phyloP scores from a whole-genome alignment of 2,888 invertebrate genomes.

The Tryphoninae sp. region DNA sequence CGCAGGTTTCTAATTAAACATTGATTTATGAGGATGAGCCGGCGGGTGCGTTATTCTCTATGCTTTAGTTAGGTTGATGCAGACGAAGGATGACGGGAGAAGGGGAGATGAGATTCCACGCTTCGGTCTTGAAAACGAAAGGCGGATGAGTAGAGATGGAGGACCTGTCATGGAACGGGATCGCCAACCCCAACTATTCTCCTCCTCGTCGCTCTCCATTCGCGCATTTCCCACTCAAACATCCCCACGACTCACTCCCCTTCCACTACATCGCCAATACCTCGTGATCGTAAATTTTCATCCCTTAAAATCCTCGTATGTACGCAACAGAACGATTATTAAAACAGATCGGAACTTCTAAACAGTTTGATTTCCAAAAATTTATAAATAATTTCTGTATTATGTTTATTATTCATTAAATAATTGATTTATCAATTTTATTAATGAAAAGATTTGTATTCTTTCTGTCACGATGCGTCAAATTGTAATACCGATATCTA shows the following conservation, averaged over 20 bases:
- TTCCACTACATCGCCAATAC: neutral
- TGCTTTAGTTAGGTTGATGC: conserved; percentile 26
- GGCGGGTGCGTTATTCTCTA: conserved; percentile 34
- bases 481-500: no score
- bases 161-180: conserved; percentile 42
- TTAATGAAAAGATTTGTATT: no score
- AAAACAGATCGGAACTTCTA: no score
- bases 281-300: no score
- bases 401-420: no score
- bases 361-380: no score
- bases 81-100: conserved; percentile 21
- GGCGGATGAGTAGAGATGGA: conserved; percentile 50
- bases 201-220: neutral
- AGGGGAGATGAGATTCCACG: conserved; percentile 16
- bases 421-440: no score
- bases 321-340: no score
- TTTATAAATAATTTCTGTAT: no score
- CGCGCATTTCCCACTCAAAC: neutral
- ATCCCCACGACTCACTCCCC: neutral
- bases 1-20: conserved; percentile 66
- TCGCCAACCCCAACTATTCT: conserved; percentile 27
- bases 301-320: no score
- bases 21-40: conserved; percentile 65
- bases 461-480: no score
- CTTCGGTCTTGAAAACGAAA: conserved; percentile 1